Percentiles rank a stretch among this genome's conserved stretches.
Evolutionary conservation across 1,140 invertebrate genomes (phyloP).

Genomic region (Pogonus chalceus): DNA sequence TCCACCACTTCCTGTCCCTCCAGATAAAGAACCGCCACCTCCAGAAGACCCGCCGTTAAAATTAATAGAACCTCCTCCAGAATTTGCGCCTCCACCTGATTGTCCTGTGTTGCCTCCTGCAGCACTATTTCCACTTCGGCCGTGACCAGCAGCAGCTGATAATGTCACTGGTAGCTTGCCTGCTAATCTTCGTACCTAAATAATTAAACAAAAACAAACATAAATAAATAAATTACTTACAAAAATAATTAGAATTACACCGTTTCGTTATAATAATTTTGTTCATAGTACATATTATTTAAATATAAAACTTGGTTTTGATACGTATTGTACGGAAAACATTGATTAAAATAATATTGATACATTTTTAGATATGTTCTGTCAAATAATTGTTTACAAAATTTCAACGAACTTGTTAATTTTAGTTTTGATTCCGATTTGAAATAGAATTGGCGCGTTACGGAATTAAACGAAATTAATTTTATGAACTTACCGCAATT

Average conservation of each 20-base stretch:
- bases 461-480: too few relatives aligned
- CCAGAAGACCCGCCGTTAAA: slow-evolving; percentile 39
- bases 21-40: slow-evolving; percentile 43
- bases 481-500: slow-evolving; percentile 19
- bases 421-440: too few relatives aligned
- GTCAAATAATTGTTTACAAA: too few relatives aligned
- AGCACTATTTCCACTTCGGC: slow-evolving; percentile 48
- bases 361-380: too few relatives aligned
- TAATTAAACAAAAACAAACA: slow-evolving; percentile 26
- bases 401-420: too few relatives aligned
- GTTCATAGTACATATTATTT: too few relatives aligned
- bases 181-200: slow-evolving; percentile 33
- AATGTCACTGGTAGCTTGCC: slow-evolving; percentile 45
- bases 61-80: slow-evolving; percentile 40
- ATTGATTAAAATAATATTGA: too few relatives aligned
- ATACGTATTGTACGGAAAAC: too few relatives aligned
- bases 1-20: slow-evolving; percentile 53
- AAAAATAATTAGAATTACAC: slow-evolving; percentile 31
- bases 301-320: too few relatives aligned
- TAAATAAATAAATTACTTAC: too few relatives aligned
- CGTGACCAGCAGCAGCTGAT: slow-evolving; percentile 64
- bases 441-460: too few relatives aligned
- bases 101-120: slow-evolving; percentile 34
- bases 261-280: too few relatives aligned
- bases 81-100: slow-evolving; percentile 40